Base-by-base conservation (phyloP, 1,140 invertebrate genomes). In the Microplitis demolitor region DNA sequence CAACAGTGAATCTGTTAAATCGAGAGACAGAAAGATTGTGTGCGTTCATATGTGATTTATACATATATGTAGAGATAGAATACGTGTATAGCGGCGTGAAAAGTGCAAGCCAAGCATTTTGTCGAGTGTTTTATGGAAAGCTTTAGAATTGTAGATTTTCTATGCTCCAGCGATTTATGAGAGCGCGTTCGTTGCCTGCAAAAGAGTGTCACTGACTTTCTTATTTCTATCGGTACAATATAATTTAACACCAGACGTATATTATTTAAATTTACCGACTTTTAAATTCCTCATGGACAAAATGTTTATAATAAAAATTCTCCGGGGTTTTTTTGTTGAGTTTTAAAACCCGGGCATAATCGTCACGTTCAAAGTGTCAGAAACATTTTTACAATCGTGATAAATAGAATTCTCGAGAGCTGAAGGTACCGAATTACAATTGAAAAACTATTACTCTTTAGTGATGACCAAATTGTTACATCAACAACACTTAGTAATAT, bases 141-240 rank as follows among this genome's bases (percentile, higher is more conserved):
- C 82, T 86, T 87, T 86, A 85, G 86, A 87, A 87, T 87, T 87
- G 86, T 87, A 87, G 85, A 87, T 87, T 81, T 80, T 78, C 50
- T 14, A 33, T 53, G 45, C 66, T 67, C 66, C 24, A 34, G 45
- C 69, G 68, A 74, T 74, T 74, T 74, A 74, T 67, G 66, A 39
- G 24, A 16, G 66, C 53, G 24, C 39, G 31, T 9, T 50, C 24
- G 37, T n/a, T 69, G 72, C 63, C 67, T 60, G 61, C 53, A 69
- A n/a, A 64, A 69, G 67, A 74, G 73, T 71, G 68, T 66, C 72
- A 66, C 53, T 71, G 66, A 53, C 16, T 45, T n/a, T 24, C 13
- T 50, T n/a, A 54, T 54, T 14, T 66, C n/a, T 13, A 35, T 33
- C 9, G 11, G 9, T 16, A 39, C 33, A 31, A 50, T 35, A 24